A percentile compares a stretch with the other conserved stretches of the same genome.
phyloP scores from a whole-genome alignment of 2,888 invertebrate genomes.

The Parascotia fuliginaria region DNA sequence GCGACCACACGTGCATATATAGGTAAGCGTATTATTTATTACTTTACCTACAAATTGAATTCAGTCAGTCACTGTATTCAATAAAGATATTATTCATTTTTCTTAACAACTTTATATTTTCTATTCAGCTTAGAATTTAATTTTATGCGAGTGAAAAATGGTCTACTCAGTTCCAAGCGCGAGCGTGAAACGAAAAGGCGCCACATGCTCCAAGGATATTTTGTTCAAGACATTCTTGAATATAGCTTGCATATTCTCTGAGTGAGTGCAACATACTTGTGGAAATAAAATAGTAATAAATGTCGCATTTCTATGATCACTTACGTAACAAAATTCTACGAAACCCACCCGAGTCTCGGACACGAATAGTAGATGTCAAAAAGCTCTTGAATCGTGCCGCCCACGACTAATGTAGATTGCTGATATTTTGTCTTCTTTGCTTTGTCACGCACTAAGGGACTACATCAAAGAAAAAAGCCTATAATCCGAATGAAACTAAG shows the following conservation, averaged over 20 bases:
- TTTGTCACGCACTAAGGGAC: slow-evolving; percentile 50
- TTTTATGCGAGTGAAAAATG: slow-evolving; percentile 45
- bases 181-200: slow-evolving; percentile 27
- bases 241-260: slow-evolving; percentile 39
- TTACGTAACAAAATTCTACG: slow-evolving; percentile 26
- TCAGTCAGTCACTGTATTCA: background rate
- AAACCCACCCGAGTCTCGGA: slow-evolving; percentile 27
- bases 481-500: slow-evolving; percentile 59
- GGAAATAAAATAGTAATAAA: slow-evolving; percentile 47
- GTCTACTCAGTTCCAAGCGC: slow-evolving; percentile 29
- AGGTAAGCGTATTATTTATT: no score
- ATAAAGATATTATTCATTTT: slow-evolving; percentile 9
- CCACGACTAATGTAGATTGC: slow-evolving; percentile 45
- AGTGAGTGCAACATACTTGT: slow-evolving; percentile 26
- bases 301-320: slow-evolving; percentile 42
- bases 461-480: slow-evolving; percentile 58
- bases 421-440: slow-evolving; percentile 48
- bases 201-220: slow-evolving; percentile 36
- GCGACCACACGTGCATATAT: no score
- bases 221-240: slow-evolving; percentile 32
- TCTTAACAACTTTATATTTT: slow-evolving; percentile 23
- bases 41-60: background rate
- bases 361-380: slow-evolving; percentile 30
- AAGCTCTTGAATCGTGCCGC: slow-evolving; percentile 14
- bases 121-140: slow-evolving; percentile 39